Evolutionary conservation across 2,113 vertebrate genomes (phyloP).

Genomic region (Oceanites oceanicus): DNA sequence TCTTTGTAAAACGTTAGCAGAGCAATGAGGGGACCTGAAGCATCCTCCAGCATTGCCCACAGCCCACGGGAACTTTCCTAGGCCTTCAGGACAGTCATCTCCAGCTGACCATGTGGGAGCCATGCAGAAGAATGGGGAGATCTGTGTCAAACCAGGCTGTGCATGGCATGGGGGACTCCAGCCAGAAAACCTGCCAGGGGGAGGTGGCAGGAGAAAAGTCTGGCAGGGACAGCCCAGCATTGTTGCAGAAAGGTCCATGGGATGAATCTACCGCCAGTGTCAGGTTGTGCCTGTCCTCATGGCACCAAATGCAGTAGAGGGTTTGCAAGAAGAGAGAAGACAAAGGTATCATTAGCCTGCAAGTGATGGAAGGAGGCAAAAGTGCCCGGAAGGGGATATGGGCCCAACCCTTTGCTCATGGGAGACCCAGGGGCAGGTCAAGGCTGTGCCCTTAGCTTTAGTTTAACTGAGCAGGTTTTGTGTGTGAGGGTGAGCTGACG

Average conservation of each 20-base stretch:
- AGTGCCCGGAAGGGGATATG: background rate
- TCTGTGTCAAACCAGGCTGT: background rate
- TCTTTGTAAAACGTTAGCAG: background rate
- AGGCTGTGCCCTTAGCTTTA: too few relatives aligned
- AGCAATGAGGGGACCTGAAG: background rate
- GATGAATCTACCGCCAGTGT: too few relatives aligned
- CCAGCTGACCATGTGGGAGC: background rate
- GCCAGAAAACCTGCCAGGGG: background rate
- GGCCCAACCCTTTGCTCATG: background rate
- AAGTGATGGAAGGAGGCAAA: background rate
- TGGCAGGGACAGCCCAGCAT: rapidly evolving
- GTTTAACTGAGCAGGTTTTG: background rate
- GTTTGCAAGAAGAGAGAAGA: background rate
- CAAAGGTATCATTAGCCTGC: background rate
- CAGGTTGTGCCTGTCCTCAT: background rate
- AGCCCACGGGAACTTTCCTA: rapidly evolving
- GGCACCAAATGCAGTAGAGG: rapidly evolving
- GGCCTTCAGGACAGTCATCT: background rate
- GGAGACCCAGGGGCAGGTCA: background rate
- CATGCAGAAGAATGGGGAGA: background rate
- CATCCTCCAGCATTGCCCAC: background rate
- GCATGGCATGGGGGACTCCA: background rate
- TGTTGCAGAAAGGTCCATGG: background rate
- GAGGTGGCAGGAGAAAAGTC: background rate
- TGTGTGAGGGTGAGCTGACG: background rate